Conservation (phyloP, 1,140 invertebrate species). For the Pemphigus obesinymphae region DNA sequence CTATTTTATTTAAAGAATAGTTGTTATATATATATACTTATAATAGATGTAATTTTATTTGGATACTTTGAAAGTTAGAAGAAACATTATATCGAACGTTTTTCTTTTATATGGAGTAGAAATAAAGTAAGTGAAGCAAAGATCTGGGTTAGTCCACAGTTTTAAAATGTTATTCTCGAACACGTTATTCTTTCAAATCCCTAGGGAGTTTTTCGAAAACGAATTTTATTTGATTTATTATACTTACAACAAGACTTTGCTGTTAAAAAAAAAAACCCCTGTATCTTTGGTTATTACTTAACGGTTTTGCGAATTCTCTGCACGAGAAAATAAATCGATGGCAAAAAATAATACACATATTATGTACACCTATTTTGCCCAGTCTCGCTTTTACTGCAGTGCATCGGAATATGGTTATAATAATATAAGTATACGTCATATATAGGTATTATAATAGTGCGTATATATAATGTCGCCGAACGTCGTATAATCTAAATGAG, state of each 20-base stretch:
- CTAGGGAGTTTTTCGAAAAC: not conserved
- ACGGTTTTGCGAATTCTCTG: not conserved
- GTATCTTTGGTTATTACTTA: not conserved
- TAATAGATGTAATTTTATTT: too few species aligned
- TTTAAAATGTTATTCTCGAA: not conserved
- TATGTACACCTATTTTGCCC: too few species aligned
- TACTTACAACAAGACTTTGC: not conserved
- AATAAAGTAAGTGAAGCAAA: not conserved
- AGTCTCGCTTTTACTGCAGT: too few species aligned
- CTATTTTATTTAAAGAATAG: too few species aligned
- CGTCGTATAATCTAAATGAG: not conserved
- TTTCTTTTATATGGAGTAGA: not conserved
- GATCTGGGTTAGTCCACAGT: not conserved
- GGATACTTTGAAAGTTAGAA: not conserved
- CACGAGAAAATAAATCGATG: not conserved
- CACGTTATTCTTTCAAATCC: not conserved
- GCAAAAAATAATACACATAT: not conserved
- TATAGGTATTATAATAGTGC: too few species aligned
- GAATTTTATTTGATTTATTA: constrained; percentile 16
- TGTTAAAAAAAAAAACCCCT: not conserved
- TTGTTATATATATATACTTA: too few species aligned
- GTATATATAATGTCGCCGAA: too few species aligned
- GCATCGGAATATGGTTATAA: too few species aligned
- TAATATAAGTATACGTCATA: too few species aligned
- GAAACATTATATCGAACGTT: not conserved